Percentiles rank a stretch among this genome's conserved stretches.
phyloP scores from a whole-genome alignment of 2,113 vertebrate species.

The Helogale parvula region DNA sequence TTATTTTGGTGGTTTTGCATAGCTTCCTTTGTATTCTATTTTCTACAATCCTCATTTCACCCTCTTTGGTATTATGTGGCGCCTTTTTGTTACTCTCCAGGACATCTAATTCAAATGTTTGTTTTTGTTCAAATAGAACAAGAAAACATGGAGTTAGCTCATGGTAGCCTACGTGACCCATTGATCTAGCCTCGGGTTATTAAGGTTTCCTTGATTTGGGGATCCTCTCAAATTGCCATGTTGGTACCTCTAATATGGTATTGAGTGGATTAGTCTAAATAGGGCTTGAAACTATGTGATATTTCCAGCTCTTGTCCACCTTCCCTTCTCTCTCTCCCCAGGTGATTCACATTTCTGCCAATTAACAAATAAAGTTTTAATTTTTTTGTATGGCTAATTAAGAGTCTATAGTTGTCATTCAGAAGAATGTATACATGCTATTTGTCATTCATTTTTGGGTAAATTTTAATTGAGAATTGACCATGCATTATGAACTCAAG shows the following conservation, averaged over 20 bases:
- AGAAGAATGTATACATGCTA: neutral
- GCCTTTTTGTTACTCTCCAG: neutral
- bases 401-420: neutral
- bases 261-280: constrained; percentile 1
- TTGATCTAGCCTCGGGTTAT: neutral
- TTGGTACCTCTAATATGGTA: neutral
- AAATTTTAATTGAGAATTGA: neutral
- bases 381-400: neutral
- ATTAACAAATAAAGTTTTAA: neutral
- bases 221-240: neutral
- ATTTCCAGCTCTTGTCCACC: neutral
- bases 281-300: neutral
- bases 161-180: neutral
- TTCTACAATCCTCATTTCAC: neutral
- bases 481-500: neutral
- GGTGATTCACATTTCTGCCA: neutral
- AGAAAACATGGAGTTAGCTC: neutral
- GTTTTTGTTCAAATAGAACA: neutral
- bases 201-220: neutral
- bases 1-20: neutral
- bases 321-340: accelerated
- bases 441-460: neutral
- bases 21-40: neutral
- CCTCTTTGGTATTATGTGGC: neutral
- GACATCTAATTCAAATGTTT: neutral